These are phyloP conservation scores for Norana najaformis DNA, from an alignment of 2,888 invertebrate genomes.

Conservation along the genomic window DNA sequence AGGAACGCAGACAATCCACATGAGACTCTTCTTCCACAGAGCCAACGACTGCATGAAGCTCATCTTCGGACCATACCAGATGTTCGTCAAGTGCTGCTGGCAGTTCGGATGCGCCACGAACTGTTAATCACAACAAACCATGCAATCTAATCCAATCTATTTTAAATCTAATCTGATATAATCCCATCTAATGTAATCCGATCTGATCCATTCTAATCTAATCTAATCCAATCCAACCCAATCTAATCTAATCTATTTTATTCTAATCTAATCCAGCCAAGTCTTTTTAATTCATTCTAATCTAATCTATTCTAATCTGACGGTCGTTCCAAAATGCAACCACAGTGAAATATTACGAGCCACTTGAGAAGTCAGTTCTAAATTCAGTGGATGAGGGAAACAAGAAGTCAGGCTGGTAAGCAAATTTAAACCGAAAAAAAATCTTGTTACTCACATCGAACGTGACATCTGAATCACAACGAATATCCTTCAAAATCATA, in stretches of 20 bases:
- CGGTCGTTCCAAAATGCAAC: too few species aligned
- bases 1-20: conserved; percentile 43
- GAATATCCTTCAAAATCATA: too few species aligned
- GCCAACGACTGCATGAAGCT: conserved; percentile 67
- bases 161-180: not conserved
- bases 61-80: conserved; percentile 72
- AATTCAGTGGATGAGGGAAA: not conserved
- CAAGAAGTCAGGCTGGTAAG: not conserved
- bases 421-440: not conserved
- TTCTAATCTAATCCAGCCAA: not conserved
- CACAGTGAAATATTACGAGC: too few species aligned
- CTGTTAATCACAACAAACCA: conserved; percentile 48
- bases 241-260: not conserved
- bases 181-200: too few species aligned
- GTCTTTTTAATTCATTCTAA: not conserved
- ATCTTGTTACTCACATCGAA: not conserved
- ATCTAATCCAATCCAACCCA: too few species aligned
- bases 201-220: too few species aligned
- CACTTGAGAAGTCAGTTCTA: too few species aligned
- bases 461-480: not conserved
- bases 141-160: too few species aligned
- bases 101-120: conserved; percentile 78
- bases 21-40: conserved; percentile 61
- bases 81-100: conserved; percentile 72
- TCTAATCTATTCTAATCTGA: not conserved